phyloP scores from a whole-genome alignment of 1,140 invertebrate species.

The Catajapyx aquilonaris region DNA sequence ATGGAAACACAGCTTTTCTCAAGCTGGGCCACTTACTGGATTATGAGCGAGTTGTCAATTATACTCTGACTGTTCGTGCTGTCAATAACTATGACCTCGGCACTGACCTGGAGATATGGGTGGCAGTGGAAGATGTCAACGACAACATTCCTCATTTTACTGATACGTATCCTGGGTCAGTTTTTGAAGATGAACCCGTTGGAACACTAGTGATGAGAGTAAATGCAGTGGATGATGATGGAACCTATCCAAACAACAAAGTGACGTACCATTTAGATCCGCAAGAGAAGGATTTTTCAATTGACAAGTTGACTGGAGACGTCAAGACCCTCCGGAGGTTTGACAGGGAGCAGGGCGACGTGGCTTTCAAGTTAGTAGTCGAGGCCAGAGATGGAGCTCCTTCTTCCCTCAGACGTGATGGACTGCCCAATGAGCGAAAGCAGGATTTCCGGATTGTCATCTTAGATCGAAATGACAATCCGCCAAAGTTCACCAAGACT shows the following conservation, averaged over 20 bases:
- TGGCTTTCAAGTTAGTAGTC: conserved; percentile 57
- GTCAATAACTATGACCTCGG: conserved; percentile 59
- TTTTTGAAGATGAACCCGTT: conserved; percentile 56
- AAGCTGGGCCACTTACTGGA: conserved; percentile 48
- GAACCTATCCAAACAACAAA: conserved; percentile 55
- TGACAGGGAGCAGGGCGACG: conserved; percentile 54
- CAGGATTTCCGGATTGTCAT: conserved; percentile 68
- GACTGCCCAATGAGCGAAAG: too few species aligned
- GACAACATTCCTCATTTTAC: conserved; percentile 69
- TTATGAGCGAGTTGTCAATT: conserved; percentile 61
- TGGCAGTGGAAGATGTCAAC: conserved; percentile 62
- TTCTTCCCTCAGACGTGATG: too few species aligned
- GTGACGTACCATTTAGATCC: conserved; percentile 50
- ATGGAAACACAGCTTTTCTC: conserved; percentile 43
- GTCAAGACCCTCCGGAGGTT: conserved; percentile 55
- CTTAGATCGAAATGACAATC: conserved; percentile 78
- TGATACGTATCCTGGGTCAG: conserved; percentile 44
- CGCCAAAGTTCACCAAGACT: conserved; percentile 48
- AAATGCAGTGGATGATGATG: conserved; percentile 64
- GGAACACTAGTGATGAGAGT: conserved; percentile 70
- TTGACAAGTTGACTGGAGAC: conserved; percentile 59
- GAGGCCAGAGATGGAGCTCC: conserved; percentile 65
- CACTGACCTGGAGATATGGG: conserved; percentile 49
- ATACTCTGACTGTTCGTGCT: conserved; percentile 58
- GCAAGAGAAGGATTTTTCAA: conserved; percentile 44